A percentile compares a stretch with the other conserved stretches of the same genome.
Evolutionary conservation across 1,140 invertebrate genomes (phyloP).

Genomic region (Sycophila sp.): DNA sequence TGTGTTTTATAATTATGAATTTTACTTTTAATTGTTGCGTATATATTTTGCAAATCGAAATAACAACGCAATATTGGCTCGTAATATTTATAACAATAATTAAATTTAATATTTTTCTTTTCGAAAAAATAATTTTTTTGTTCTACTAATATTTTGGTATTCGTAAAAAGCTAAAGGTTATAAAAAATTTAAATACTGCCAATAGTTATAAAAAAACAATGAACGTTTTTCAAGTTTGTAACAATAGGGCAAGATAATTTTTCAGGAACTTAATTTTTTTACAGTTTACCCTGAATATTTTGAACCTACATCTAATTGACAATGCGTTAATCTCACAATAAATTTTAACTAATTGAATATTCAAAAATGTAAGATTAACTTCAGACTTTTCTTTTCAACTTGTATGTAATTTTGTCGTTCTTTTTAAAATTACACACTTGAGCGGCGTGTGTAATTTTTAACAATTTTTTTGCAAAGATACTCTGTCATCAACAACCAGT

Average conservation of each 20-base stretch:
- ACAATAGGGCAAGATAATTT: slow-evolving; percentile 28
- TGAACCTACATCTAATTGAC: slow-evolving; percentile 19
- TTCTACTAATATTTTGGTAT: slow-evolving; percentile 10
- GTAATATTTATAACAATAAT: slow-evolving; percentile 23
- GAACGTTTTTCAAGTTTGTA: no score
- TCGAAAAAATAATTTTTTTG: slow-evolving; percentile 13
- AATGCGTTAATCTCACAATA: not conserved
- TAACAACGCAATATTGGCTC: not conserved
- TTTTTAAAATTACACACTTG: slow-evolving; percentile 6
- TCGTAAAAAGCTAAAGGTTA: slow-evolving; percentile 3
- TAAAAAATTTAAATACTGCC: slow-evolving; percentile 14
- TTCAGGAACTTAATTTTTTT: slow-evolving; percentile 28
- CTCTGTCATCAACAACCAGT: slow-evolving; percentile 42
- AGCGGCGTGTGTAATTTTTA: slow-evolving; percentile 24
- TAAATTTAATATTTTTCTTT: slow-evolving; percentile 6
- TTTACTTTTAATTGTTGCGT: not conserved
- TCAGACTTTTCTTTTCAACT: slow-evolving; percentile 33
- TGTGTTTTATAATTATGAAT: not conserved
- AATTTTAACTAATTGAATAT: slow-evolving; percentile 10
- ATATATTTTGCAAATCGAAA: slow-evolving; percentile 17
- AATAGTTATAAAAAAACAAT: slow-evolving; percentile 20
- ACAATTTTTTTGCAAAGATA: slow-evolving; percentile 46
- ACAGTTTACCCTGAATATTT: slow-evolving; percentile 25
- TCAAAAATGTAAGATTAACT: slow-evolving; percentile 11
- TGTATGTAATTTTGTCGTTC: slow-evolving; percentile 15